Percentiles rank a stretch among this genome's conserved stretches.
Conservation (phyloP, 2,888 invertebrate genomes). For the Endotricha flammealis region DNA sequence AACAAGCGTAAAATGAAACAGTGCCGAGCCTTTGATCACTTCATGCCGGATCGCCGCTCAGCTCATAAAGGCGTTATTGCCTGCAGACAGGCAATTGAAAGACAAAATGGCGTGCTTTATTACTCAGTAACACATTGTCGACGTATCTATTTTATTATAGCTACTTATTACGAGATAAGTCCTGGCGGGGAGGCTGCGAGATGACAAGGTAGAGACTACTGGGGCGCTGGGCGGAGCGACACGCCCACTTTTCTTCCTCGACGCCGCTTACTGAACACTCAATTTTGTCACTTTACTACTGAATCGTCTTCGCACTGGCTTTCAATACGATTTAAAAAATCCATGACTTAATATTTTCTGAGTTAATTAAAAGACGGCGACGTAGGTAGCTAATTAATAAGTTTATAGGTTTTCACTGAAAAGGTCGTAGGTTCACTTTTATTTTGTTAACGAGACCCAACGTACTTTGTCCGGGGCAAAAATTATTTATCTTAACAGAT, state of each 20-base stretch:
- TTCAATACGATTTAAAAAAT: too few relatives aligned
- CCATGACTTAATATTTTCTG: too few relatives aligned
- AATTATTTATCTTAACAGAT: too few relatives aligned
- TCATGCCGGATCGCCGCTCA: constrained; percentile 56
- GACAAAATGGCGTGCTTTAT: constrained; percentile 77
- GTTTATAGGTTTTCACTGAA: too few relatives aligned
- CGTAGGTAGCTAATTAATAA: too few relatives aligned
- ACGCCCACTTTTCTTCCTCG: constrained; percentile 70
- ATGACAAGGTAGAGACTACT: constrained; percentile 52
- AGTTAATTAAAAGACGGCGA: too few relatives aligned
- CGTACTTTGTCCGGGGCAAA: too few relatives aligned
- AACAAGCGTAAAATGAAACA: constrained; percentile 67
- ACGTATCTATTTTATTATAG: constrained; percentile 72
- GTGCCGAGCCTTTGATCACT: constrained; percentile 67
- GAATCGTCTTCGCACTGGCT: too few relatives aligned
- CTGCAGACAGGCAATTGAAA: constrained; percentile 57
- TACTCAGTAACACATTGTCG: constrained; percentile 75
- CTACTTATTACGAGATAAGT: constrained; percentile 70
- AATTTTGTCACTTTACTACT: constrained; percentile 18
- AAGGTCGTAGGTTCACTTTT: too few relatives aligned
- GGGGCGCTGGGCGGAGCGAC: constrained; percentile 67
- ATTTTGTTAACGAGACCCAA: too few relatives aligned
- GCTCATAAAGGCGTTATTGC: constrained; percentile 70
- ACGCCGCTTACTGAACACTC: constrained; percentile 35
- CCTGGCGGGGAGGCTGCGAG: constrained; percentile 52